phyloP scores from a whole-genome alignment of 2,888 invertebrate species.

The Drosophila paramelanica region DNA sequence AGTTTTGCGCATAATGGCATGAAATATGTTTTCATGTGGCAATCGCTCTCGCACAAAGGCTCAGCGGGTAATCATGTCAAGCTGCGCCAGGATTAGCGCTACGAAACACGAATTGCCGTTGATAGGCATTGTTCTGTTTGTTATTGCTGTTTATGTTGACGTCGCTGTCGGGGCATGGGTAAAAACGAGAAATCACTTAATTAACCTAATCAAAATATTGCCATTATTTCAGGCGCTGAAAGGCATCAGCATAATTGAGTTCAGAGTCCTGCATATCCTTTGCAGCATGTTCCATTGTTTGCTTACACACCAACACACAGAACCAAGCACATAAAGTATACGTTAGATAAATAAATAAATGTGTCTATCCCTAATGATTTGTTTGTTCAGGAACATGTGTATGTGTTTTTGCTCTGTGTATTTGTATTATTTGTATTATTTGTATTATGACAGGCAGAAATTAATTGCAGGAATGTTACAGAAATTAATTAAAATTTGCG shows the following conservation, averaged over 20 bases:
- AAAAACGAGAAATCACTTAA: conserved; percentile 70
- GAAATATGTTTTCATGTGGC: conserved; percentile 74
- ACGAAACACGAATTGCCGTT: conserved; percentile 48
- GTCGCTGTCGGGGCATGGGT: conserved; percentile 23
- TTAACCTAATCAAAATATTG: conserved; percentile 80
- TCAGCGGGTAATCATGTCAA: conserved; percentile 69
- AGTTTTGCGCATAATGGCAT: conserved; percentile 66
- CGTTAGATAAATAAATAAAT: conserved; percentile 55
- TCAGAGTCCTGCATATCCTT: conserved; percentile 21
- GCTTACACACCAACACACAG: conserved; percentile 13
- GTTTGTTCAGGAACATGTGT: conserved; percentile 51
- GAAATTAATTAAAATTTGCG: conserved; percentile 74
- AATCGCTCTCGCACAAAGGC: conserved; percentile 55
- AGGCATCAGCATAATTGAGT: conserved; percentile 41
- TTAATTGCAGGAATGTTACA: conserved; percentile 44
- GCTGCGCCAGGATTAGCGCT: conserved; percentile 63
- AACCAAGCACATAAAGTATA: conserved; percentile 27
- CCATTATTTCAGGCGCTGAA: conserved; percentile 62
- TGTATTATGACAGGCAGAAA: conserved; percentile 69
- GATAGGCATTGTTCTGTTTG: conserved; percentile 55
- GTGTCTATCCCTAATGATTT: conserved; percentile 50
- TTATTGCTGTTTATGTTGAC: conserved; percentile 25
- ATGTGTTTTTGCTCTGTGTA: conserved; percentile 12
- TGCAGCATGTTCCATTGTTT: conserved; percentile 58
- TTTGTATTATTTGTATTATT: conserved; percentile 48